These are phyloP conservation scores for human (Homo sapiens) DNA, from an alignment of 2,113 vertebrate genomes.

Conservation along the genomic window DNA sequence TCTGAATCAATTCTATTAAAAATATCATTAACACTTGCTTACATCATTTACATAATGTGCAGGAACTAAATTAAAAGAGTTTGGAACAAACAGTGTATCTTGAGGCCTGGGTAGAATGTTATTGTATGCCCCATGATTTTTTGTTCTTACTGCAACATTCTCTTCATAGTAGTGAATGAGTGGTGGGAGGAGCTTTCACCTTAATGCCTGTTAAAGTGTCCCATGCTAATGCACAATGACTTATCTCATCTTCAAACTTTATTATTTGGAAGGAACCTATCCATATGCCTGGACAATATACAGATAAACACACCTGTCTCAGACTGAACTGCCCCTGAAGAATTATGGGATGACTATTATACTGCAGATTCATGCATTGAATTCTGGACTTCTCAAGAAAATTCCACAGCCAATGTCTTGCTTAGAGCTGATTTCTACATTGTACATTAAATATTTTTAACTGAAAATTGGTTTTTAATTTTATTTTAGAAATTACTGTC, in stretches of 20 bases:
- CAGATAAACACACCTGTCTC: background rate
- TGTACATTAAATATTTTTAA: constrained; percentile 19
- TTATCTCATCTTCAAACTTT: background rate
- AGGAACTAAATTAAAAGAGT: constrained; percentile 71
- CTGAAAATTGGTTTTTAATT: constrained; percentile 37
- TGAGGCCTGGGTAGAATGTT: background rate
- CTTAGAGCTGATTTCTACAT: constrained; percentile 71
- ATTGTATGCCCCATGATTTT: background rate
- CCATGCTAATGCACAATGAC: background rate
- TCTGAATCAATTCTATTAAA: constrained; percentile 41
- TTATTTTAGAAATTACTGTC: constrained; percentile 73
- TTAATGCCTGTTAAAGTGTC: background rate
- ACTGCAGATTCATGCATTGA: background rate
- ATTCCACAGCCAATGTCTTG: background rate
- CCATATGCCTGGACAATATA: background rate
- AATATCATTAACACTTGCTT: constrained; percentile 43
- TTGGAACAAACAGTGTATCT: constrained; percentile 54
- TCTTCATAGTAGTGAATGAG: background rate
- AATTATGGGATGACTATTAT: background rate
- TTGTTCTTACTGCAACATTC: constrained; percentile 45
- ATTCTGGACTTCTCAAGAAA: constrained; percentile 40
- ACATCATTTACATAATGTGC: constrained; percentile 68
- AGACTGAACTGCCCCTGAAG: background rate
- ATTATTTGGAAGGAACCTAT: background rate
- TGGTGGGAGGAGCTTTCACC: constrained; percentile 10